Percentiles rank a stretch among this genome's conserved stretches.
phyloP scores from a whole-genome alignment of 2,888 invertebrate species.

The Lypha dubia region DNA sequence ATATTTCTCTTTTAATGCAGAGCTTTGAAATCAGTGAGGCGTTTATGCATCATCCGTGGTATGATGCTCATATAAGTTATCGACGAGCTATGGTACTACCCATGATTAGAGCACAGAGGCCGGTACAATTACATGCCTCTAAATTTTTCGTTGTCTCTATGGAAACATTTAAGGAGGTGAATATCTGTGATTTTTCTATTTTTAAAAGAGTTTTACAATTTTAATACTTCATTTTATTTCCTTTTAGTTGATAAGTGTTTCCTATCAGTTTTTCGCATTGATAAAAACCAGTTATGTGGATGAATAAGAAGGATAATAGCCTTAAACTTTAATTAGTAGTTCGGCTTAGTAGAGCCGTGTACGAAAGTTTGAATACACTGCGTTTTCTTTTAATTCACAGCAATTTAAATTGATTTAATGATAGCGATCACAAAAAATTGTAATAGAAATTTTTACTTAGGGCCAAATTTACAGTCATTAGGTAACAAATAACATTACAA shows the following conservation, averaged over 20 bases:
- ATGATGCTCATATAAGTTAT: constrained; percentile 72
- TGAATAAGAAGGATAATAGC: background rate
- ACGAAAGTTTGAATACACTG: too few species aligned
- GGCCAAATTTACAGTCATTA: too few species aligned
- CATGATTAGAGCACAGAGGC: constrained; percentile 73
- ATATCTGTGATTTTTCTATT: background rate
- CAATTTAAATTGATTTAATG: too few species aligned
- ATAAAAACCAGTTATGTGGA: constrained; percentile 6
- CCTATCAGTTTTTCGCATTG: constrained; percentile 13
- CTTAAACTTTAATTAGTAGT: too few species aligned
- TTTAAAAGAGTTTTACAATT: background rate
- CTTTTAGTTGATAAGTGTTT: constrained; percentile 3
- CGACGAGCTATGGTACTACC: constrained; percentile 70
- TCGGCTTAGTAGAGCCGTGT: too few species aligned
- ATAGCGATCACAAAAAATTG: too few species aligned
- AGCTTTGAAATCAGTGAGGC: constrained; percentile 72
- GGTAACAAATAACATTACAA: too few species aligned
- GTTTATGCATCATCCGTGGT: constrained; percentile 74
- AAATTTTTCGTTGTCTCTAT: constrained; percentile 75
- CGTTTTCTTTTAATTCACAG: too few species aligned
- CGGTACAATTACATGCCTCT: constrained; percentile 74
- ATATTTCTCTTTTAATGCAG: constrained; percentile 49
- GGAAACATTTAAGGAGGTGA: constrained; percentile 75
- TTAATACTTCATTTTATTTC: background rate
- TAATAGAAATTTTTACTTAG: too few species aligned